Base-by-base conservation (phyloP, 2,888 invertebrate species). In the Ennomos fuscantarius region DNA sequence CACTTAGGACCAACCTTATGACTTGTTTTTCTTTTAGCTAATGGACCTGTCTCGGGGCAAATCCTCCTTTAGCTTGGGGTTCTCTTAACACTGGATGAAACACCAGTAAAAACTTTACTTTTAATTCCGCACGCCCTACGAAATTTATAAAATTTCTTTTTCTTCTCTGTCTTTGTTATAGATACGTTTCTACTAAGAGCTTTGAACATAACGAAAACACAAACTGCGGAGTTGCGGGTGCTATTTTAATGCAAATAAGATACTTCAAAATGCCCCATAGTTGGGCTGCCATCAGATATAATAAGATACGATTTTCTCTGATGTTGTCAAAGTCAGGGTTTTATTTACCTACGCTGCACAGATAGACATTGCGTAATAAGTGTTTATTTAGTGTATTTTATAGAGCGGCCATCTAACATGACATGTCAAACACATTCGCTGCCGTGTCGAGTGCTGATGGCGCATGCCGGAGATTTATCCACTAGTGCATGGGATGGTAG, bases 381-480 rank as follows among this genome's bases (percentile, higher is more conserved):
- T 24, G 1, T 0, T 24, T 24, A 57, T 52, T 53, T 32, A 32
- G 40, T 60, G 55, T 59, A 53, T 63, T 63, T 60, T 61, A 66
- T 65, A 54, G 62, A 55, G 54, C 65, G 72, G 73, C 72, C 76
- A 79, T 81, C 79, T 77, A 80, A 78, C 80, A 78, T 74, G 69
- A 70, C 72, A 75, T 70, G 81, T 76, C 82, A 82, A 78, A 79
- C 77, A 69, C 82, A 83, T 69, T 70, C 72, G 77, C 70, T 64
- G 67, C 62, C 69, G 70, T 79, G 82, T 82, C 80, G 75, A 68
- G 49, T 68, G 76, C 74, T 76, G 78, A 78, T 76, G 75, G 70
- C 64, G 71, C 73, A 68, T 74, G 62, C 66, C 68, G 56, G 73
- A 81, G 82, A 82, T 82, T 83, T 83, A 82, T 83, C 77, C 76